These are phyloP conservation scores for Ligdia adustata DNA, from an alignment of 2,888 invertebrate genomes.

Conservation along the genomic window DNA sequence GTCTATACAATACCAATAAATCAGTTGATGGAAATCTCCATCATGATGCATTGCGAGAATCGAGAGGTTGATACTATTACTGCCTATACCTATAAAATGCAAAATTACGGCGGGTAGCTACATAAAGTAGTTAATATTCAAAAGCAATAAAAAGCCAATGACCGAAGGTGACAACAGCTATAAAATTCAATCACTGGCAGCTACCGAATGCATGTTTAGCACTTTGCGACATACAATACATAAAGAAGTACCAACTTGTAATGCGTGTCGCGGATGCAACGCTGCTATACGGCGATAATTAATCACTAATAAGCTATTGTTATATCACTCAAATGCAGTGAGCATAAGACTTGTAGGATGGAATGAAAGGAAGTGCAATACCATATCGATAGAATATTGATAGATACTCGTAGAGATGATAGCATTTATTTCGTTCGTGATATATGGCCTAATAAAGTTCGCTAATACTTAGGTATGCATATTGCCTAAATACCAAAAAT, in stretches of 20 bases:
- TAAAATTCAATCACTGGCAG: background rate
- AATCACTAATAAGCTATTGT: slow-evolving; percentile 35
- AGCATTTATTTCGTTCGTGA: background rate
- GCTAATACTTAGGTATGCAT: too few relatives aligned
- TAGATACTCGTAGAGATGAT: background rate
- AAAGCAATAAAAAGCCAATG: background rate
- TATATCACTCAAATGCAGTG: slow-evolving; percentile 6
- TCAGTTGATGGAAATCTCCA: too few relatives aligned
- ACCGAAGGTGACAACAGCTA: background rate
- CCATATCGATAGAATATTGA: slow-evolving; percentile 14
- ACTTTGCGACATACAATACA: background rate
- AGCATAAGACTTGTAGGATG: slow-evolving; percentile 2
- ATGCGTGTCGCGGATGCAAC: slow-evolving; percentile 7
- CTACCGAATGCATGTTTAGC: background rate
- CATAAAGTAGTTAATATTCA: too few relatives aligned
- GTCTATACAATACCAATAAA: too few relatives aligned
- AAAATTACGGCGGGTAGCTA: too few relatives aligned
- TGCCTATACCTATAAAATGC: too few relatives aligned
- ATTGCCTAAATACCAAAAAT: too few relatives aligned
- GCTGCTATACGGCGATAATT: slow-evolving; percentile 28
- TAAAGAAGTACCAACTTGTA: slow-evolving; percentile 8
- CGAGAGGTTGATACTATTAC: too few relatives aligned
- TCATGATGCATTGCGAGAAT: too few relatives aligned
- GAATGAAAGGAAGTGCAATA: slow-evolving; percentile 9
- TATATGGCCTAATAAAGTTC: too few relatives aligned